Base-by-base conservation (phyloP, 2,888 invertebrate genomes). In the Cheiracanthium punctorium region DNA sequence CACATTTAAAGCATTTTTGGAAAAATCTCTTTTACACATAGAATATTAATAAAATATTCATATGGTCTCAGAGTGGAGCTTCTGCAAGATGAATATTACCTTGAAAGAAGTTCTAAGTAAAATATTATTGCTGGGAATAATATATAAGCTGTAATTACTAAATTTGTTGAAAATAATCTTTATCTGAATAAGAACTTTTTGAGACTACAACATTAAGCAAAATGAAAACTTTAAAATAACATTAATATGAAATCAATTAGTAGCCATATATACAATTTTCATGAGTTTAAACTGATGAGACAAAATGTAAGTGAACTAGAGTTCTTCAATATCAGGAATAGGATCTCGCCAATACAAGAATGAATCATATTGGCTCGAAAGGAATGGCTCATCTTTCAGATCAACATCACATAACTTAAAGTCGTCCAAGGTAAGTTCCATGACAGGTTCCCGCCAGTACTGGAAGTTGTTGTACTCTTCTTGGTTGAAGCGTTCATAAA, bases 271-370 rank as follows among this genome's bases (percentile, higher is more conserved):
- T 67, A 67, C 30, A 33, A 67, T 14, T 37, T 37, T 37, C 10
- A 10, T 10, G 10, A 37, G 37, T 37, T 10, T 37, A 10, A 24
- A 20, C 5, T 20, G 12, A 20, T 24, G n/a, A 90, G 69, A 88
- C 89, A 5, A 71, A 77, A n/a, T 58, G 41, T 24, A 71, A 80
- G 5, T n/a, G 64, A 37, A 80, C 48, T 70, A 77, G 2, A 82
- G 48, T 76, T 80, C 85, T 41, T 87, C 76, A 4, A 87, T 28
- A 24, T 80, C 84, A 41, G 88, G 88, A 48, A 88, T 77, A 5
- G 88, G 88, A 29, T 84, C 84, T 37, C 85, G 32, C 88, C 88
- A 88, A 30, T 88, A 88, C 48, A 84, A 43, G 37, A 88, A 88
- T 0, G 88, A 84, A 69, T 84, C 80, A 64, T 67, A 88, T 33